Percentiles rank a stretch among this genome's conserved stretches.
Conservation (phyloP, 2,797 vertebrate species). For the Sternarchorhynchus goeldii region DNA sequence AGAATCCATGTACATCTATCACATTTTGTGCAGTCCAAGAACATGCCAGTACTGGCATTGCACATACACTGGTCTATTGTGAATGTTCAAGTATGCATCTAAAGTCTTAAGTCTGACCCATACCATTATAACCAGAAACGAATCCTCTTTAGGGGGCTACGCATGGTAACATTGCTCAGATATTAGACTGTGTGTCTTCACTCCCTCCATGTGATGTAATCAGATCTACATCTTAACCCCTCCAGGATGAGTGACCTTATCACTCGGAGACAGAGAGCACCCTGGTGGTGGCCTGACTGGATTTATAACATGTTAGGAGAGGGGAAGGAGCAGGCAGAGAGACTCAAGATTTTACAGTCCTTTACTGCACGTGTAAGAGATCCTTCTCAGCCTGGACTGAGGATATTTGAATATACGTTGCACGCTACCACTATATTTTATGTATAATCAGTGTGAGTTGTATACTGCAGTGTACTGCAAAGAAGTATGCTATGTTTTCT, state of each 20-base stretch:
- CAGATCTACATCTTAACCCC: neutral
- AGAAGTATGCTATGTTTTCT: neutral
- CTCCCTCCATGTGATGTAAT: neutral
- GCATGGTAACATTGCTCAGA: neutral
- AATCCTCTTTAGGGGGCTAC: neutral
- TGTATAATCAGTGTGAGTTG: too few species aligned
- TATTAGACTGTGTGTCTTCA: too few species aligned
- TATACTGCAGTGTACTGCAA: too few species aligned
- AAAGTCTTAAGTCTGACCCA: too few species aligned
- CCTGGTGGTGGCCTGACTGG: conserved; percentile 81
- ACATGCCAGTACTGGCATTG: too few species aligned
- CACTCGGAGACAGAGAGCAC: conserved; percentile 73
- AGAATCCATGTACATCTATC: too few species aligned
- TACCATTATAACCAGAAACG: neutral
- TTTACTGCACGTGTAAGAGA: conserved; percentile 76
- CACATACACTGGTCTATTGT: too few species aligned
- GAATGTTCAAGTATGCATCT: too few species aligned
- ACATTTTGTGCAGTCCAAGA: too few species aligned
- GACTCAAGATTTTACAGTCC: conserved; percentile 75
- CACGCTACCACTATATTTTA: neutral
- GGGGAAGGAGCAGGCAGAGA: conserved; percentile 74
- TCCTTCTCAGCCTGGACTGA: neutral
- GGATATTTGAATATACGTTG: neutral
- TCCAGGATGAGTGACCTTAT: conserved; percentile 80
- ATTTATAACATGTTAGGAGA: conserved; percentile 67